These are phyloP conservation scores for Sebastes wilsoni DNA, from an alignment of 2,797 vertebrate genomes.

Conservation along the genomic window DNA sequence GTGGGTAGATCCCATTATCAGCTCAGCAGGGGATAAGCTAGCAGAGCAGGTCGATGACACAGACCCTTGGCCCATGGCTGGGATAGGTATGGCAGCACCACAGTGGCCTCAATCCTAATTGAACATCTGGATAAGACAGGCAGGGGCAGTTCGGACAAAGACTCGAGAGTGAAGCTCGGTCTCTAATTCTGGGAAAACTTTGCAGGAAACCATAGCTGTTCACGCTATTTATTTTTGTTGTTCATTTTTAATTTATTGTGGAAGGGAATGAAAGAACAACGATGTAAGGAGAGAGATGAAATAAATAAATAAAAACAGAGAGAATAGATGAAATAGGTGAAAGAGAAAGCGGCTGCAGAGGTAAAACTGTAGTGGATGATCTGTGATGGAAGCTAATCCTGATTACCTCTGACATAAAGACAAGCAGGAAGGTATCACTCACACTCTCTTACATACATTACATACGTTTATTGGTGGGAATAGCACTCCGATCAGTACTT, in stretches of 20 bases:
- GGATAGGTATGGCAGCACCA: conserved; percentile 3
- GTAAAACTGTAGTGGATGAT: conserved; percentile 56
- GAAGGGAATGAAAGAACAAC: neutral
- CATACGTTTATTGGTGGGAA: neutral
- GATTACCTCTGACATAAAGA: conserved; percentile 64
- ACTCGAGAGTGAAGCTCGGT: neutral
- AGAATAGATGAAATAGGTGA: neutral
- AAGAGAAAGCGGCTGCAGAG: conserved; percentile 28
- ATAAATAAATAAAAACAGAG: neutral
- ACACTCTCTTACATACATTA: neutral
- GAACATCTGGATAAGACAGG: conserved; percentile 55
- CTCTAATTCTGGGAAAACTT: neutral
- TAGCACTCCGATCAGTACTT: neutral
- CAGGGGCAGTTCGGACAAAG: neutral
- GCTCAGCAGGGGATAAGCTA: conserved; percentile 73
- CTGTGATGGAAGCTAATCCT: conserved; percentile 72
- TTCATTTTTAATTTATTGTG: neutral
- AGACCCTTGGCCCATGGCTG: conserved; percentile 44
- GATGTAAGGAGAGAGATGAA: neutral
- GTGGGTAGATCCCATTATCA: conserved; percentile 71
- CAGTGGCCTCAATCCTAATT: conserved; percentile 51
- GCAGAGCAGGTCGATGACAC: conserved; percentile 55
- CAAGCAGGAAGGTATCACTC: conserved; percentile 4
- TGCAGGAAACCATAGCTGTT: neutral
- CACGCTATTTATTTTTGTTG: neutral